Percentiles rank a stretch among this genome's conserved stretches.
These are phyloP conservation scores for Drepana falcataria DNA, from an alignment of 2,888 invertebrate species.

Conservation along the genomic window DNA sequence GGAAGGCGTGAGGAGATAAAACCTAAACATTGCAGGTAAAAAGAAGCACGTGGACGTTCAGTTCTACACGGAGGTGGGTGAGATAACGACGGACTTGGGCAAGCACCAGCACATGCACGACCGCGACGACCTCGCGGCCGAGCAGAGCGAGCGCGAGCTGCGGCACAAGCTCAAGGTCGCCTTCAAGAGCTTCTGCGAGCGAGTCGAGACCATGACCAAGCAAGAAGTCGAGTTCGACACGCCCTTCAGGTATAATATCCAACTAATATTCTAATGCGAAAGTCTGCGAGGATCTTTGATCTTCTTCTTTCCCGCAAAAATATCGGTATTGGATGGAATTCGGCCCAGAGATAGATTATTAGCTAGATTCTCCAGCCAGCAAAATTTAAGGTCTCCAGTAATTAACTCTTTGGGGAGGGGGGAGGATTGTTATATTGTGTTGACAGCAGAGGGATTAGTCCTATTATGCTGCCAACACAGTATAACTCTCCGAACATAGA, in stretches of 20 bases:
- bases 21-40: conserved; percentile 73
- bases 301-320: no score
- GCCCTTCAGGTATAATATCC: conserved; percentile 84
- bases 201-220: conserved; percentile 96
- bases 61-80: conserved; percentile 99
- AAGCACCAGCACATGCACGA: conserved; percentile 99
- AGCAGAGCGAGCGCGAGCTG: conserved; percentile 98
- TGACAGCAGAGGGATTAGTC: no score
- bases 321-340: no score
- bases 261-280: not conserved
- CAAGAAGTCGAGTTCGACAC: conserved; percentile 99
- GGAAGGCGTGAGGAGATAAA: not conserved
- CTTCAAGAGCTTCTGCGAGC: conserved; percentile 99
- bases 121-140: conserved; percentile 98
- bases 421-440: no score
- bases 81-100: conserved; percentile 99
- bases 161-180: conserved; percentile 97
- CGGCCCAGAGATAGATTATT: no score
- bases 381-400: no score
- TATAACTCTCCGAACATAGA: no score
- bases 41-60: conserved; percentile 99
- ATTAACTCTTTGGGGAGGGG: no score
- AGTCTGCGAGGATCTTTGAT: not conserved
- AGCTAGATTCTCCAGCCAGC: no score
- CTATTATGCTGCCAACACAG: no score